Conservation (phyloP, 2,888 invertebrate species). For the Drosophila neutralis region DNA sequence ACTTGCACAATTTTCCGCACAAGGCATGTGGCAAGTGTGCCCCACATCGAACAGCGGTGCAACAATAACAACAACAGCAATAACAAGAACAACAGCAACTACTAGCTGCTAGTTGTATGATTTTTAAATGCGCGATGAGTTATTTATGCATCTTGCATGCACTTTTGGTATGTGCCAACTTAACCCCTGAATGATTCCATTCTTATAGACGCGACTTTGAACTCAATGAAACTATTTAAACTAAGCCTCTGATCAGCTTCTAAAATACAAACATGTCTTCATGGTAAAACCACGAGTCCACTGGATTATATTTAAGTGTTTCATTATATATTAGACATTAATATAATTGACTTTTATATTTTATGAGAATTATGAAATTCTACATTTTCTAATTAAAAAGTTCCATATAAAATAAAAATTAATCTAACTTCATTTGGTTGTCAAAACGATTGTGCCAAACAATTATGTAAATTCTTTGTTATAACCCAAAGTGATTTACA, state of each 20-base stretch:
- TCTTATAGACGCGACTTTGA: neutral
- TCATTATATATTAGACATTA: neutral
- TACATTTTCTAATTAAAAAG: neutral
- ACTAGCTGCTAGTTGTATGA: conserved; percentile 64
- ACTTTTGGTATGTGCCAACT: conserved; percentile 61
- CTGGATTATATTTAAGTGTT: neutral
- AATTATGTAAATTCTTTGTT: neutral
- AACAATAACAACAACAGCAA: conserved; percentile 27
- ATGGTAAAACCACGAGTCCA: neutral
- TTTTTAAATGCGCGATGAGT: conserved; percentile 80
- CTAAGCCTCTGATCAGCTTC: neutral
- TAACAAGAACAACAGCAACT: conserved; percentile 39
- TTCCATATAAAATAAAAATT: neutral
- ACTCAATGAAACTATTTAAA: neutral
- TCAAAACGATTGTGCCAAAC: neutral
- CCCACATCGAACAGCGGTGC: conserved; percentile 67
- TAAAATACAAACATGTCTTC: neutral
- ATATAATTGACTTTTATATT: neutral
- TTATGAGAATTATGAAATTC: neutral
- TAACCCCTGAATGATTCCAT: conserved; percentile 52
- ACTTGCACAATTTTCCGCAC: conserved; percentile 80
- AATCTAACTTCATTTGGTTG: neutral
- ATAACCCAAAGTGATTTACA: too few relatives aligned
- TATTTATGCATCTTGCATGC: conserved; percentile 74
- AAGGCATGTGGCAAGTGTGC: conserved; percentile 78